Conservation (phyloP, 2,113 vertebrate species). For the Poicephalus gulielmi region DNA sequence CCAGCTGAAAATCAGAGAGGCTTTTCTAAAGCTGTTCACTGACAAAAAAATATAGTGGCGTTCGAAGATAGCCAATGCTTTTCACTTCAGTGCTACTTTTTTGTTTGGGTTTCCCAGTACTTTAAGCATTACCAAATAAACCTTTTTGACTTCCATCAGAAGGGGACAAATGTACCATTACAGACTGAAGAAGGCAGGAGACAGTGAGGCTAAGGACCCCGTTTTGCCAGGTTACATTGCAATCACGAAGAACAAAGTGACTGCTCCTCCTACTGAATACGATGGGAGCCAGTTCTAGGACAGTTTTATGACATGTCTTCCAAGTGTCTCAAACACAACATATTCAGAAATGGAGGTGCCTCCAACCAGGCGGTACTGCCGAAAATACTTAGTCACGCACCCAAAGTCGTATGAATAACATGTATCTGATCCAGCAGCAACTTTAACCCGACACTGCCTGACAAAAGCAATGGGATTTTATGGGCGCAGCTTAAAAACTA, state of each 20-base stretch:
- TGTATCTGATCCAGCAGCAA: neutral
- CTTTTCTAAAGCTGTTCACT: constrained; percentile 24
- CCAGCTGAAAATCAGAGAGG: constrained; percentile 53
- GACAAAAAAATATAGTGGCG: neutral
- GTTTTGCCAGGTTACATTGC: neutral
- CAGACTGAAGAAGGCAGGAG: neutral
- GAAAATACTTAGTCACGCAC: neutral
- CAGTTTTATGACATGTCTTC: neutral
- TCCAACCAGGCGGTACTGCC: neutral
- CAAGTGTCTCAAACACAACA: neutral
- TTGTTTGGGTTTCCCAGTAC: neutral
- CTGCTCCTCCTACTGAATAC: neutral
- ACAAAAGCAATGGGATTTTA: neutral
- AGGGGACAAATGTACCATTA: neutral
- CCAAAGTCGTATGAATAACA: neutral
- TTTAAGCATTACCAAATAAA: neutral
- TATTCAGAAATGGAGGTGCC: neutral
- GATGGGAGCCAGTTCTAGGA: neutral
- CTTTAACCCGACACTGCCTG: neutral
- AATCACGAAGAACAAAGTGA: neutral
- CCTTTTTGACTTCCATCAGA: neutral
- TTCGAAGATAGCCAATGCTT: neutral
- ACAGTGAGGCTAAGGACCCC: neutral
- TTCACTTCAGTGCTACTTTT: neutral
- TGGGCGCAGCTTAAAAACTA: constrained; percentile 6